Conservation (phyloP, 2,888 invertebrate genomes). For the Merodon equestris region DNA sequence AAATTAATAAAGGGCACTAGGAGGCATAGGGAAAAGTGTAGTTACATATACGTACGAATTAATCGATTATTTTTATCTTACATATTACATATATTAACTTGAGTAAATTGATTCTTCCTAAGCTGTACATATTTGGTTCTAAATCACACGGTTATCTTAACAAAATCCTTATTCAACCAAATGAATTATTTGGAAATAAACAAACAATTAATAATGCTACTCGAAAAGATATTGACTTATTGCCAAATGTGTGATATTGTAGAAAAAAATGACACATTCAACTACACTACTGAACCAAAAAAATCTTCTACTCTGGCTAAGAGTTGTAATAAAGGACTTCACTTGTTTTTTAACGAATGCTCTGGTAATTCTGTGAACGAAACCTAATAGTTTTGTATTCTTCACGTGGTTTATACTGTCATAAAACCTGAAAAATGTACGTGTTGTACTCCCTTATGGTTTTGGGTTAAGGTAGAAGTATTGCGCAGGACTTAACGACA, state of each 20-base stretch:
- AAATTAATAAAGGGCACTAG: constrained; percentile 70
- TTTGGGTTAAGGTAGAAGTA: neutral
- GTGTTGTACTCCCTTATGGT: neutral
- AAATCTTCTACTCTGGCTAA: constrained; percentile 5
- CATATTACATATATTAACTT: constrained; percentile 47
- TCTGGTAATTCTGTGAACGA: constrained; percentile 13
- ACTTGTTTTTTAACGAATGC: constrained; percentile 39
- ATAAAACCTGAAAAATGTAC: constrained; percentile 4
- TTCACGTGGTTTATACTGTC: constrained; percentile 43
- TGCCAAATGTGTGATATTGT: constrained; percentile 14
- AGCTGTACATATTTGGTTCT: constrained; percentile 31
- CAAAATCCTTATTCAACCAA: neutral
- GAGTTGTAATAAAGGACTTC: constrained; percentile 37
- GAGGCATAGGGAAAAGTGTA: constrained; percentile 19
- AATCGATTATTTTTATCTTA: constrained; percentile 60
- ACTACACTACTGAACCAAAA: constrained; percentile 40
- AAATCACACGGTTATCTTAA: neutral
- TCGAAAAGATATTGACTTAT: constrained; percentile 7
- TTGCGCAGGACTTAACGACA: constrained; percentile 53
- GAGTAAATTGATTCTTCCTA: constrained; percentile 38
- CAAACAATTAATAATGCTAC: neutral
- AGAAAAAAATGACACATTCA: constrained; percentile 44
- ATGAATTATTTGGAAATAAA: neutral
- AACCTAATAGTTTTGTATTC: constrained; percentile 14
- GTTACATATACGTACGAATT: constrained; percentile 16